Percentiles rank a stretch among this genome's conserved stretches.
Conservation (phyloP, 2,888 invertebrate species). For the Pocota personata region DNA sequence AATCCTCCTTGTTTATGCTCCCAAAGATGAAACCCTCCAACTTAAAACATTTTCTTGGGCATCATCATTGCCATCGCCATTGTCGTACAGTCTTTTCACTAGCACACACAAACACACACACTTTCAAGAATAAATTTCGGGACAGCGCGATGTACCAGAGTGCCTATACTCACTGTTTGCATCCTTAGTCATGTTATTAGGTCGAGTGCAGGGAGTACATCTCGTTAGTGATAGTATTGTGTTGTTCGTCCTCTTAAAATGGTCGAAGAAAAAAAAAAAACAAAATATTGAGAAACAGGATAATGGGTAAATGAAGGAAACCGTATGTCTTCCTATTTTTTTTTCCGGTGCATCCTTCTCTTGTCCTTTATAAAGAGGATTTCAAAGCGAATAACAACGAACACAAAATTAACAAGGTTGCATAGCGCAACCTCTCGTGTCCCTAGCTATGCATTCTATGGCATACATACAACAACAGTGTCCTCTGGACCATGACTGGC, state of each 20-base stretch:
- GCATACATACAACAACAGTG: neutral
- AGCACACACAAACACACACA: neutral
- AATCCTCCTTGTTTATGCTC: neutral
- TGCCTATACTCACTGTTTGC: constrained; percentile 36
- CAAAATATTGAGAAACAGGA: constrained; percentile 18
- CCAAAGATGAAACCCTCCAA: neutral
- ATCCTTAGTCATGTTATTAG: constrained; percentile 59
- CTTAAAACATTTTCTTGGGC: constrained; percentile 10
- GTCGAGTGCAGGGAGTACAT: constrained; percentile 65
- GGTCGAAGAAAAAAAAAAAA: neutral
- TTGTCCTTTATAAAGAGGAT: neutral
- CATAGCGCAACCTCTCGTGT: constrained; percentile 16
- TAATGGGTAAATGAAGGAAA: constrained; percentile 46
- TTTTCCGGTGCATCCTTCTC: constrained; percentile 7
- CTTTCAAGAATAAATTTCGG: neutral
- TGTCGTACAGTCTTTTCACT: neutral
- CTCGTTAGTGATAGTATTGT: constrained; percentile 58
- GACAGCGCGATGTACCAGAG: neutral
- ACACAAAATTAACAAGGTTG: constrained; percentile 52
- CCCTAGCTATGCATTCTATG: constrained; percentile 1
- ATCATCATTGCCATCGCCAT: constrained; percentile 11
- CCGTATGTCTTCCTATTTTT: constrained; percentile 33
- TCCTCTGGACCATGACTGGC: constrained; percentile 27
- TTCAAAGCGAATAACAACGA: constrained; percentile 25
- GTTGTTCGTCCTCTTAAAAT: constrained; percentile 16